Evolutionary conservation across 2,113 vertebrate species (phyloP).

Genomic region (Laterallus jamaicensis): DNA sequence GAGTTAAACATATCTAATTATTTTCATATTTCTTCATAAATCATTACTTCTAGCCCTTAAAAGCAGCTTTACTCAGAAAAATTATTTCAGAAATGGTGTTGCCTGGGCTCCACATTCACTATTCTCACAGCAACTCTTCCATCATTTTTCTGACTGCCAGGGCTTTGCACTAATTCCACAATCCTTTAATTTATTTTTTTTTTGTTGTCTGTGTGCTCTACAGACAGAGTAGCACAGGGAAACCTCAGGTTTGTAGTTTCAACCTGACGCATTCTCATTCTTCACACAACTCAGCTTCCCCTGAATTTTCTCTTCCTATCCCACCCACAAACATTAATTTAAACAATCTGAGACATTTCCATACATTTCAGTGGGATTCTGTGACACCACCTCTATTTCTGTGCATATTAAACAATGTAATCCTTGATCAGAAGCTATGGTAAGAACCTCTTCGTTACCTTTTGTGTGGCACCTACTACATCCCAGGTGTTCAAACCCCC

Average conservation of each 20-base stretch:
- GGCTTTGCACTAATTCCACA: background rate
- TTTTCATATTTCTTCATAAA: constrained; percentile 57
- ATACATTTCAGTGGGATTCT: background rate
- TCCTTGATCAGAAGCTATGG: background rate
- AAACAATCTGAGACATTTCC: background rate
- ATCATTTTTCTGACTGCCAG: background rate
- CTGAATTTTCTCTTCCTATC: background rate
- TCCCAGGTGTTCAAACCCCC: background rate
- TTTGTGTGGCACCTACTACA: background rate
- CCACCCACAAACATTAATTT: background rate
- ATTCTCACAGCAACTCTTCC: background rate
- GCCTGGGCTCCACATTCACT: background rate
- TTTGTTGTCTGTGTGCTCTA: background rate
- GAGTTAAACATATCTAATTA: constrained; percentile 49
- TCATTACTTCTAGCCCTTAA: constrained; percentile 37
- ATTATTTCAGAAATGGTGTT: background rate
- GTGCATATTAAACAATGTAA: background rate
- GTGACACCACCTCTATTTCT: background rate
- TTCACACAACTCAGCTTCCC: background rate
- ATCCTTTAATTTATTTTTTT: background rate
- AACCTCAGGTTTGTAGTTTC: background rate
- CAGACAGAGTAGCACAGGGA: background rate
- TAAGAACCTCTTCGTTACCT: background rate
- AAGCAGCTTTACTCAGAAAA: constrained; percentile 25
- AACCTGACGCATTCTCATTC: background rate